Evolutionary conservation across 2,113 vertebrate genomes (phyloP), one percentile per base, ranked within the genome.

Genomic region (Dolichallabes microphthalmus): DNA sequence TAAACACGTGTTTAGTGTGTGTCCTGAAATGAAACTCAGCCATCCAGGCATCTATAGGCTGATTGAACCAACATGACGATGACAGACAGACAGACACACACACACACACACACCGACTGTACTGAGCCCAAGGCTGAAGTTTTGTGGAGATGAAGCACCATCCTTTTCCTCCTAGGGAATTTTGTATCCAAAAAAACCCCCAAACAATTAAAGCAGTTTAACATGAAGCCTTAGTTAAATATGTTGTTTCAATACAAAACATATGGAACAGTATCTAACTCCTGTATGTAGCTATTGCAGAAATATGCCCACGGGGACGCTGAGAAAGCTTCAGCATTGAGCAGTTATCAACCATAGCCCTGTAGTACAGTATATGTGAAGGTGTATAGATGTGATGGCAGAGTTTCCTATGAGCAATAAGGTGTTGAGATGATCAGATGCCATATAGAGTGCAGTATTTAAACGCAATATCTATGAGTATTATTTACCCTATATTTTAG

Each of bases 11-110:
- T 61, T 76, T 14, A 25, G 20, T 79, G 32, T 73, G 32, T 69
- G 69, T 73, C 22, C 4, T 71, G 68, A 22, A 66, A 13, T 50
- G 84, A 86, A 88, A 86, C 80, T 60, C 69, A 79, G 75, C 14
- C 74, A 9, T 32, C 63, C 63, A 45, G n/a, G 13, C 2, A 32
- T 77, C 58, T 7, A 52, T 3, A 52, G 13, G 52, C 64, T 15
- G 39, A 35, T 4, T 78, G 53, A 71, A 78, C 4, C 20, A 57
- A 32, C 30, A 30, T 10, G 27, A 68, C 7, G 3, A 9, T 25
- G 9, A 71, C 5, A 85, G 57, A 80, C 45, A 77, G 11, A 30
- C 32, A 79, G 73, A 74, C 57, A 11, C 30, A 30, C 69, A 77
- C 79, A 85, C 64, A 74, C 55, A 77, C 15, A 30, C 57, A 83